Conservation (phyloP, 2,113 vertebrate species). For the Nothoprocta pentlandii region DNA sequence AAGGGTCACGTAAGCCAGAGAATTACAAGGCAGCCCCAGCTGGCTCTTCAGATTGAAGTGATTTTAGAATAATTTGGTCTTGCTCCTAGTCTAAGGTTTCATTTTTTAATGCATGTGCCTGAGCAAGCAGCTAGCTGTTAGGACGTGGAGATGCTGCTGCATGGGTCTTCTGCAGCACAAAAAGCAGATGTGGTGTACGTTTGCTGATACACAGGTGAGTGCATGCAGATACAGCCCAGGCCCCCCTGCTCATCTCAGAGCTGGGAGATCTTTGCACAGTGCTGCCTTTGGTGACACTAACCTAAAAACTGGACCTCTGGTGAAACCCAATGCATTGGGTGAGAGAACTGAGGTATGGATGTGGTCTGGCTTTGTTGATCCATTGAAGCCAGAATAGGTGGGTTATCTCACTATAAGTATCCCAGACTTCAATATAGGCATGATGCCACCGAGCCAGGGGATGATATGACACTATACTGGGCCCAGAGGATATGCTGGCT, state of each 20-base stretch:
- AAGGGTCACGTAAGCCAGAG: neutral
- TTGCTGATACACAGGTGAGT: neutral
- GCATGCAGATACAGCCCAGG: neutral
- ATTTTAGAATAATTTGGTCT: neutral
- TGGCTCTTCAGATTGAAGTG: neutral
- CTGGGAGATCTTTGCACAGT: neutral
- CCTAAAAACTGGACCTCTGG: neutral
- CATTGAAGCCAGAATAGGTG: neutral
- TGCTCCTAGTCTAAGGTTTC: neutral
- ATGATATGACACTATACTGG: neutral
- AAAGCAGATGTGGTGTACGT: neutral
- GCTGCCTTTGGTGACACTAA: fast-evolving
- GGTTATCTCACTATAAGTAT: neutral
- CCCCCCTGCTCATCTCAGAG: neutral
- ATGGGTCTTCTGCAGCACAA: neutral
- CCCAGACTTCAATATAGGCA: neutral
- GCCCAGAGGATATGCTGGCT: neutral
- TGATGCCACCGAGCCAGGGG: neutral
- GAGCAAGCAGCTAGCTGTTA: neutral
- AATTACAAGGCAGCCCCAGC: neutral
- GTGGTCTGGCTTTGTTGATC: neutral
- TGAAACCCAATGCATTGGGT: fast-evolving
- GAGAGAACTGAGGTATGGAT: neutral
- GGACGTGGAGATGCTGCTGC: neutral
- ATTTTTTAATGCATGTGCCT: neutral